Percentiles rank a stretch among this genome's conserved stretches.
Conservation (phyloP, 2,797 vertebrate species). For the Holocentrus rufus region DNA sequence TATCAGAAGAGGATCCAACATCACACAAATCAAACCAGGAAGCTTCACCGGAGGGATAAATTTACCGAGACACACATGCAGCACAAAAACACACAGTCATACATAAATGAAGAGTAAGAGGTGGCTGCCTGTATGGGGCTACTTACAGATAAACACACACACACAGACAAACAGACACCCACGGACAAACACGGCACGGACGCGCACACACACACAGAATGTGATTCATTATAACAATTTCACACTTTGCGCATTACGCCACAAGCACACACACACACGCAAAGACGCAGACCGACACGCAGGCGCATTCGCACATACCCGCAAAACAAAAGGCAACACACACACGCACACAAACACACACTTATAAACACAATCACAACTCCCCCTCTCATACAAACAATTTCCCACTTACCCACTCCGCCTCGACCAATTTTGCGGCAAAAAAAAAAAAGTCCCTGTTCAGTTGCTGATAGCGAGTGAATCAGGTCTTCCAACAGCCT, state of each 20-base stretch:
- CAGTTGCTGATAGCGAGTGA: constrained; percentile 60
- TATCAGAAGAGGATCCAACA: constrained; percentile 64
- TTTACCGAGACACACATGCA: constrained; percentile 10
- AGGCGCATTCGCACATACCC: not conserved
- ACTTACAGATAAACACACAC: constrained; percentile 30
- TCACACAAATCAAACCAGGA: constrained; percentile 70
- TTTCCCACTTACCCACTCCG: constrained; percentile 45
- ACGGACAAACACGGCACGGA: constrained; percentile 16
- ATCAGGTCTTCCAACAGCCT: constrained; percentile 56
- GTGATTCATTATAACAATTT: constrained; percentile 58
- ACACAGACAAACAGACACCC: constrained; percentile 16
- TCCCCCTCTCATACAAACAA: constrained; percentile 40
- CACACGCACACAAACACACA: constrained; percentile 1
- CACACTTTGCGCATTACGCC: constrained; percentile 33
- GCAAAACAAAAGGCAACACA: not conserved
- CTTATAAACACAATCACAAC: constrained; percentile 23
- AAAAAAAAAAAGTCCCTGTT: constrained; percentile 41
- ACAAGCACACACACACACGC: constrained; percentile 1
- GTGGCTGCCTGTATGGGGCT: constrained; percentile 27
- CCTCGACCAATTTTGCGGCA: constrained; percentile 27
- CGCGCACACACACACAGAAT: constrained; percentile 1
- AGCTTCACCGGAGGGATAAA: constrained; percentile 37
- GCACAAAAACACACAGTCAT: constrained; percentile 25
- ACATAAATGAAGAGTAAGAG: constrained; percentile 19
- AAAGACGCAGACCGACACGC: constrained; percentile 12